phyloP scores from a whole-genome alignment of 1,140 invertebrate species.

The Drosophila sp. region DNA sequence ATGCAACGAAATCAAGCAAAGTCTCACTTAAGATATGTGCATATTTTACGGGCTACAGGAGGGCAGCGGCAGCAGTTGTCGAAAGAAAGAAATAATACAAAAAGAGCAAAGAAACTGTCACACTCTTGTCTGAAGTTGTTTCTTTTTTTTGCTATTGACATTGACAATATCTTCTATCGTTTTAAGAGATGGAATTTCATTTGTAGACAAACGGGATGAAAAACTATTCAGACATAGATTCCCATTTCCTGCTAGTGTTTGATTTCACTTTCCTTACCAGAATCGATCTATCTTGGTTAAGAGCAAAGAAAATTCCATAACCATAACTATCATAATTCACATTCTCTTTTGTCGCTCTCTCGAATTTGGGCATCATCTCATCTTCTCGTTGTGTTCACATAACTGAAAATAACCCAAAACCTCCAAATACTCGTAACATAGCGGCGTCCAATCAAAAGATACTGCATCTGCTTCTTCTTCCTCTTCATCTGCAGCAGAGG shows the following conservation, averaged over 20 bases:
- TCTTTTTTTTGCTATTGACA: conserved; percentile 63
- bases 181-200: neutral
- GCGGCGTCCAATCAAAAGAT: conserved; percentile 9
- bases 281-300: neutral
- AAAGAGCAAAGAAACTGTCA: conserved; percentile 1
- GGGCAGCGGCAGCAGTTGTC: neutral
- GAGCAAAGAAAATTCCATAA: neutral
- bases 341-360: conserved; percentile 10
- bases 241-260: neutral
- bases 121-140: neutral
- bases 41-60: conserved; percentile 40
- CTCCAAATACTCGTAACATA: neutral
- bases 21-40: conserved; percentile 66
- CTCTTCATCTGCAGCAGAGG: neutral
- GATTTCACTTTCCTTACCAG: neutral
- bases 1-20: conserved; percentile 57
- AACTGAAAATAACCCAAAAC: conserved; percentile 7
- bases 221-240: no score
- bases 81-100: conserved; percentile 29
- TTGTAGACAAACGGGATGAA: neutral
- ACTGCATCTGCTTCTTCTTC: conserved; percentile 1
- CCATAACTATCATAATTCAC: neutral
- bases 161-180: conserved; percentile 61
- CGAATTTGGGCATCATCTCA: neutral
- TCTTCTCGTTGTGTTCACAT: neutral